phyloP scores from a whole-genome alignment of 1,140 invertebrate genomes.

The Drepana arcuata region DNA sequence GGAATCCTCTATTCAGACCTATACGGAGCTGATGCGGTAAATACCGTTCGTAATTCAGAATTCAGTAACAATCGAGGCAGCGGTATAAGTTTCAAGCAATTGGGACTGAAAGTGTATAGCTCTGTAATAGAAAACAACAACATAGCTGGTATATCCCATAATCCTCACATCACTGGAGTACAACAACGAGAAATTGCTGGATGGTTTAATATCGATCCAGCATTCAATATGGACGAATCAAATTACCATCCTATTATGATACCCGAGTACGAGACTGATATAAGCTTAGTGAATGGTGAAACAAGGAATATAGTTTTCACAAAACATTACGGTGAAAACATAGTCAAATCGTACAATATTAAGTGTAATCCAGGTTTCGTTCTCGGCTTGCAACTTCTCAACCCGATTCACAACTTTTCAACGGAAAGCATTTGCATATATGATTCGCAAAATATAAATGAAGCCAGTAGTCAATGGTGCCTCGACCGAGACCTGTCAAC shows the following conservation, averaged over 20 bases:
- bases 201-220: constrained; percentile 85
- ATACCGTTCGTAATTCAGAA: constrained; percentile 90
- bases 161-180: constrained; percentile 87
- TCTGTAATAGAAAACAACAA: constrained; percentile 88
- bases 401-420: constrained; percentile 90
- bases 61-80: constrained; percentile 90
- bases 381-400: constrained; percentile 86
- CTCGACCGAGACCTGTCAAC: constrained; percentile 85
- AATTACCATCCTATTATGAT: constrained; percentile 80
- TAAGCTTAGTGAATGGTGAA: constrained; percentile 80
- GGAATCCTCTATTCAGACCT: constrained; percentile 92
- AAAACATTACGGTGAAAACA: constrained; percentile 73
- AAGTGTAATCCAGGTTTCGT: constrained; percentile 83
- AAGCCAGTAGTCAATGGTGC: constrained; percentile 79
- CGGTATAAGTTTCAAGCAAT: constrained; percentile 90
- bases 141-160: constrained; percentile 91
- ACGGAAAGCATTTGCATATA: constrained; percentile 86
- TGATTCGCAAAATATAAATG: constrained; percentile 78
- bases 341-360: constrained; percentile 74
- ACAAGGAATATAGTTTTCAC: constrained; percentile 85
- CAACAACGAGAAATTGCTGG: constrained; percentile 93
- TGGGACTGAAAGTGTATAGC: constrained; percentile 85
- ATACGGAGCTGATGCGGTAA: constrained; percentile 87
- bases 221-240: constrained; percentile 77
- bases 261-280: constrained; percentile 74